Evolutionary conservation across 1,140 invertebrate species (phyloP), one percentile per base, ranked within the genome.

Genomic region (Neodiprion fabricii): DNA sequence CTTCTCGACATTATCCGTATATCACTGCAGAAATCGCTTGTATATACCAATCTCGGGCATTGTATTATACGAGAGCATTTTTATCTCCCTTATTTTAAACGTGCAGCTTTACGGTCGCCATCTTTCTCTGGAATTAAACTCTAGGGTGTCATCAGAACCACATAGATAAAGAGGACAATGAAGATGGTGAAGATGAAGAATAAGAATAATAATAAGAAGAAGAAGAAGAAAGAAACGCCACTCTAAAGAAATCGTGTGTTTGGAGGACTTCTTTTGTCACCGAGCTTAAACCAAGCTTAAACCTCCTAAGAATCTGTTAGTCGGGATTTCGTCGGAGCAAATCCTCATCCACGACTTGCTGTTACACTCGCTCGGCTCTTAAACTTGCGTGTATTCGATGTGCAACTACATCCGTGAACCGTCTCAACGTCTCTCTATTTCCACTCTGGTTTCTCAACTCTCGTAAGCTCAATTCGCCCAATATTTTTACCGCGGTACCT

Each of bases 401-500:
- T 40, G 2, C 28, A 40, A 40, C 28, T 40, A 5, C 28, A 40
- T 40, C 74, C 72, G 53, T 72, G 65, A n/a, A 48, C 1, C 1
- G 28, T 40, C 28, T 40, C 28, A 40, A 40, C 28, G 28, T 40
- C 28, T 40, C 2, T 40, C 28, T 5, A 40, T 40, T 40, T 40
- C 28, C 28, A 40, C 28, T 40, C 5, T 1, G 28, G 28, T 40
- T 40, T 40, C 28, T 40, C 28, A 40, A 40, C 1, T 40, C 28
- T 40, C 28, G 28, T 5, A 40, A 40, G 28, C 28, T 40, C 28
- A 70, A 68, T 68, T 72, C 65, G 53, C 71, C 50, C 14, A 47
- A 72, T 76, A 76, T 75, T 76, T 76, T 48, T 79, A 73, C 78
- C 77, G 74, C 49, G 67, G 48, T 53, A 73, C 75, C 73, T 78